These are phyloP conservation scores for Temnothorax unifasciatus DNA, from an alignment of 2,888 invertebrate genomes.

Conservation along the genomic window DNA sequence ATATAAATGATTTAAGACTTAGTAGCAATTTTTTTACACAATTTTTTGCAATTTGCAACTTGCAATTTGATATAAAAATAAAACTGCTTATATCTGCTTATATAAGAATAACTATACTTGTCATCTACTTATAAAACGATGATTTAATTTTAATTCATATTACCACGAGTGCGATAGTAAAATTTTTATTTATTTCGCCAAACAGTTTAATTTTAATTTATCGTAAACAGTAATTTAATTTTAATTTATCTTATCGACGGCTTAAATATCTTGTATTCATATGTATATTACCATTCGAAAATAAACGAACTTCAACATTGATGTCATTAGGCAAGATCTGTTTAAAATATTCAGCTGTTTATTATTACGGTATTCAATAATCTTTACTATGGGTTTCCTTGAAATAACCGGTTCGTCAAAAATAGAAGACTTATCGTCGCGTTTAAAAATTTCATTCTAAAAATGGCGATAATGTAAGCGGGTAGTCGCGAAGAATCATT, in stretches of 20 bases:
- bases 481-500: conserved; percentile 60
- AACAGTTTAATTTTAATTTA: not conserved
- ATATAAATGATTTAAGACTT: not conserved
- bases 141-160: conserved; percentile 7
- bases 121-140: not conserved
- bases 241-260: not conserved
- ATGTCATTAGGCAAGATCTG: not conserved
- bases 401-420: not conserved
- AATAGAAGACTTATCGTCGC: not conserved
- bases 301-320: not conserved
- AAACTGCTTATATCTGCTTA: not conserved
- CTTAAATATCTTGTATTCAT: not conserved
- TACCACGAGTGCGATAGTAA: not conserved
- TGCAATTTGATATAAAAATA: not conserved
- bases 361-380: not conserved
- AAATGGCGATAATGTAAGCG: conserved; percentile 48
- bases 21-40: not conserved
- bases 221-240: conserved; percentile 4
- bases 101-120: not conserved
- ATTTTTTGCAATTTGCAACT: no score
- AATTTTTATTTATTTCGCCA: no score
- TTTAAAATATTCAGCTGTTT: not conserved
- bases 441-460: conserved; percentile 26
- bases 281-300: not conserved
- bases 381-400: not conserved